phyloP scores from a whole-genome alignment of 2,113 vertebrate species.

The Rhinolophus sinicus region DNA sequence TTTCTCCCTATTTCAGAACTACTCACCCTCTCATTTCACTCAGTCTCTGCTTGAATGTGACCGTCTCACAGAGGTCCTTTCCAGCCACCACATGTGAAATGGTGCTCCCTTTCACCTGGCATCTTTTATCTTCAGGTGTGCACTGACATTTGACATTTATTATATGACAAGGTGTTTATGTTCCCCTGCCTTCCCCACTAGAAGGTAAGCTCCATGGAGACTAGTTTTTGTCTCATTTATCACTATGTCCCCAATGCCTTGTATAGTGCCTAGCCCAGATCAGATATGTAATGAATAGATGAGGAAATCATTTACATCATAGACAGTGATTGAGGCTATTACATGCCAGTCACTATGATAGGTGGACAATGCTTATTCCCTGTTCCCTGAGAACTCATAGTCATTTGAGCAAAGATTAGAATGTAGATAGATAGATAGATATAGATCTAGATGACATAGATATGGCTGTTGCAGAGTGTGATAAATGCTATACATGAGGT shows the following conservation, averaged over 20 bases:
- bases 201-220: neutral
- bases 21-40: neutral
- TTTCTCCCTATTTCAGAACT: neutral
- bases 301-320: neutral
- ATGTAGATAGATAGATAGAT: neutral
- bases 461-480: neutral
- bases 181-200: neutral
- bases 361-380: neutral
- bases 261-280: neutral
- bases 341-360: neutral
- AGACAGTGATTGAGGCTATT: neutral
- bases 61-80: neutral
- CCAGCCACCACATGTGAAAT: neutral
- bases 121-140: neutral
- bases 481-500: neutral
- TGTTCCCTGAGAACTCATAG: neutral
- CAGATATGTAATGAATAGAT: neutral
- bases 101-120: neutral
- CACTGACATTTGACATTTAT: neutral
- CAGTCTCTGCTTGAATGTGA: neutral
- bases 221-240: neutral
- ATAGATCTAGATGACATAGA: too few species aligned
- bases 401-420: neutral
- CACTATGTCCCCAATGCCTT: neutral
- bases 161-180: neutral